Evolutionary conservation across 2,797 vertebrate genomes (phyloP).

Genomic region (Alca torda): DNA sequence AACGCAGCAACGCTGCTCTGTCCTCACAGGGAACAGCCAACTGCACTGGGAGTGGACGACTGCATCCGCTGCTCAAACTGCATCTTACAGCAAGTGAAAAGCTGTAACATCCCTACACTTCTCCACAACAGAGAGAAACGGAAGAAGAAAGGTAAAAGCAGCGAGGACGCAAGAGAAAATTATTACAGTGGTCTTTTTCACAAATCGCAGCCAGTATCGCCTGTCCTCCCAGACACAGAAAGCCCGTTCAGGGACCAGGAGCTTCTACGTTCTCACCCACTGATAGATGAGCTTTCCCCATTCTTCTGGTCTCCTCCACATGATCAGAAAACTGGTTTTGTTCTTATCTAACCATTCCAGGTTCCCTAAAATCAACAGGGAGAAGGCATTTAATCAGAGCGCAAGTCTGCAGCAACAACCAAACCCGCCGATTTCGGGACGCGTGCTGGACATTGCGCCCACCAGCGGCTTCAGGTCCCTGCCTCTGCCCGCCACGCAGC

Average conservation of each 20-base stretch:
- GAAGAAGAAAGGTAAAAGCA: not conserved
- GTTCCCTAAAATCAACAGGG: constrained; percentile 82
- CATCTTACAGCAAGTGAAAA: not conserved
- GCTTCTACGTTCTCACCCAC: constrained; percentile 83
- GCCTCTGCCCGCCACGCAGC: accelerated
- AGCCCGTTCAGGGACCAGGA: not conserved
- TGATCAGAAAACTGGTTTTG: constrained; percentile 94
- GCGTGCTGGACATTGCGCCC: accelerated
- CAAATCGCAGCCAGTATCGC: not conserved
- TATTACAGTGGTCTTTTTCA: not conserved
- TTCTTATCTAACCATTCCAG: constrained; percentile 98
- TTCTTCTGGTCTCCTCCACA: constrained; percentile 97
- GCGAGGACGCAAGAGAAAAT: not conserved
- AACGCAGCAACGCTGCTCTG: not conserved
- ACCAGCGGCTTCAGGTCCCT: not conserved
- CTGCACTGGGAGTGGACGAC: accelerated
- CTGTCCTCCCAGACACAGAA: not conserved
- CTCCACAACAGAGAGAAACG: not conserved
- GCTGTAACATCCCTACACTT: not conserved
- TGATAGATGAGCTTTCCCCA: constrained; percentile 98
- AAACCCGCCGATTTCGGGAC: accelerated
- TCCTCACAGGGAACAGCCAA: not conserved
- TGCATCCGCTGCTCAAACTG: not conserved
- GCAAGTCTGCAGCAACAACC: accelerated
- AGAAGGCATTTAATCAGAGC: not conserved